phyloP scores from a whole-genome alignment of 2,797 vertebrate species.

The Lemur catta region DNA sequence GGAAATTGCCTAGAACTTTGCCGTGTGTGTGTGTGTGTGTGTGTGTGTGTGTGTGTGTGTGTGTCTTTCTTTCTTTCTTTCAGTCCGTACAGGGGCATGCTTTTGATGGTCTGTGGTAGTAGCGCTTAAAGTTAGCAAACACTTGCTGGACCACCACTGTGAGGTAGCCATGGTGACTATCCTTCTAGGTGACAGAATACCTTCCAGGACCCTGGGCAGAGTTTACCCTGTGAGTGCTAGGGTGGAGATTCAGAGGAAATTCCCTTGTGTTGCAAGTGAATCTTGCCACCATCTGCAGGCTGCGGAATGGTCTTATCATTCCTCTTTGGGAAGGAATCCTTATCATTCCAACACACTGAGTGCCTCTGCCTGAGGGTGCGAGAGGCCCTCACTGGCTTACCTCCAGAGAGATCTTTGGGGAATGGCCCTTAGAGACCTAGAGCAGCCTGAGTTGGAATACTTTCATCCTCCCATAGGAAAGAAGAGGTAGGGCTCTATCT shows the following conservation, averaged over 20 bases:
- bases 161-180: neutral
- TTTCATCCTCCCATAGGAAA: neutral
- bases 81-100: neutral
- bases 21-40: neutral
- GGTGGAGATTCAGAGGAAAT: neutral
- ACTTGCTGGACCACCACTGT: neutral
- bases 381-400: neutral
- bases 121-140: neutral
- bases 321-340: neutral
- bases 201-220: neutral
- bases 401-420: neutral
- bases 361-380: neutral
- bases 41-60: neutral
- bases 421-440: neutral
- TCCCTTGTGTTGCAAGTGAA: neutral
- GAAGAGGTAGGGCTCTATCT: neutral
- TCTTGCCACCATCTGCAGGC: neutral
- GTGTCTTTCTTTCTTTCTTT: neutral
- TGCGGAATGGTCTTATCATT: neutral
- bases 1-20: slow-evolving; percentile 10
- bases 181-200: neutral
- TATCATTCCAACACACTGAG: neutral
- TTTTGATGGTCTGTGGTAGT: neutral
- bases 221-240: neutral
- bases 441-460: neutral